A percentile compares a stretch with the other conserved stretches of the same genome.
These are phyloP conservation scores for Parauchenoglanis ngamensis DNA, from an alignment of 2,797 vertebrate genomes.

Conservation along the genomic window DNA sequence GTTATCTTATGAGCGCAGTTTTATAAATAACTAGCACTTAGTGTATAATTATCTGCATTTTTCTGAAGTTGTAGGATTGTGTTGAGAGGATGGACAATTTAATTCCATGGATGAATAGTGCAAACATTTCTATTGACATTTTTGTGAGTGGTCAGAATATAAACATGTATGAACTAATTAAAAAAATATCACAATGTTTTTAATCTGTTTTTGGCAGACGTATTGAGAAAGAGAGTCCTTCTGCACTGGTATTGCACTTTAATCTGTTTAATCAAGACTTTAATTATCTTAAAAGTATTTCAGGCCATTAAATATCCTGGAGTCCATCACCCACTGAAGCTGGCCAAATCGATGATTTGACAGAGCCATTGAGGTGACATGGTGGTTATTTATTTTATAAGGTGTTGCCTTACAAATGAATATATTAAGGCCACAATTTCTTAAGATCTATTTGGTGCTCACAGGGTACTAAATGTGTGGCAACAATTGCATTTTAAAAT, in stretches of 20 bases:
- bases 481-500: too few species aligned
- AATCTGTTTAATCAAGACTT: neutral
- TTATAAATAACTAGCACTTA: neutral
- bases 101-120: neutral
- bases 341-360: neutral
- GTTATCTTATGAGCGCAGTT: neutral
- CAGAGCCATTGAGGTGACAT: neutral
- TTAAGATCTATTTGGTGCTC: neutral
- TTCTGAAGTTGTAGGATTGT: neutral
- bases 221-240: neutral
- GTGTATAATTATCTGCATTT: neutral
- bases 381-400: neutral
- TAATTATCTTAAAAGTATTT: neutral
- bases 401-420: neutral
- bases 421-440: neutral
- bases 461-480: neutral
- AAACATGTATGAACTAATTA: neutral
- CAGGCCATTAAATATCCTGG: neutral
- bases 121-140: neutral
- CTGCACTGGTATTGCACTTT: neutral
- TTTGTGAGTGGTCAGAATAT: neutral
- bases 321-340: neutral
- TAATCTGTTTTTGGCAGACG: neutral
- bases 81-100: neutral
- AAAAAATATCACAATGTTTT: neutral